These are phyloP conservation scores for Aporophyla lueneburgensis DNA, from an alignment of 2,888 invertebrate species.

Conservation along the genomic window DNA sequence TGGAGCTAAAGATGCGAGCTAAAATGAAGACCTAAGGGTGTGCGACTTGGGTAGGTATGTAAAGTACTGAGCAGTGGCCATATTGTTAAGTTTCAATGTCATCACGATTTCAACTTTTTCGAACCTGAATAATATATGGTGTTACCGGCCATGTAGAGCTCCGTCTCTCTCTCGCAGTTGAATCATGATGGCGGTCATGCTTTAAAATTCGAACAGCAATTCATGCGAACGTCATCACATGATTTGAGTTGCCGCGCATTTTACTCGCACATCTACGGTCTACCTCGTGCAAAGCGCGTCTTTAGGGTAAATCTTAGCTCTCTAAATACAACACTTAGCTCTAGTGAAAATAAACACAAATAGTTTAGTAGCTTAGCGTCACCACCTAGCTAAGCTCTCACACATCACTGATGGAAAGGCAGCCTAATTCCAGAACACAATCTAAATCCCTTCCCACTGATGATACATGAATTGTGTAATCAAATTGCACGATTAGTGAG, in stretches of 20 bases:
- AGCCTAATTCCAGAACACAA: constrained; percentile 38
- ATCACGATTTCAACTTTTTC: too few relatives aligned
- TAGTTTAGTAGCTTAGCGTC: too few relatives aligned
- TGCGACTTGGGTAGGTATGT: too few relatives aligned
- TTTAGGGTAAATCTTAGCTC: too few relatives aligned
- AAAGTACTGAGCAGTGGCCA: too few relatives aligned
- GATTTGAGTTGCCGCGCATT: background rate
- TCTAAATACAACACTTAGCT: background rate
- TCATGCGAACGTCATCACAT: background rate
- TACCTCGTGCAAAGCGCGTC: background rate
- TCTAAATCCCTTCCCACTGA: constrained; percentile 53
- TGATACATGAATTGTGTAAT: constrained; percentile 61
- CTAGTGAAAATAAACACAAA: background rate
- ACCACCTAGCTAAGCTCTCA: background rate
- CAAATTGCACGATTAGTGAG: constrained; percentile 68
- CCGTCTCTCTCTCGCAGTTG: background rate
- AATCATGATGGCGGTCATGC: background rate
- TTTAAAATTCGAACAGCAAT: too few relatives aligned
- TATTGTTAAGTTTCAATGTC: too few relatives aligned
- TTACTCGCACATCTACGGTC: background rate
- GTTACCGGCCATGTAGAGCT: background rate
- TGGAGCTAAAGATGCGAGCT: too few relatives aligned
- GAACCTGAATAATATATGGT: too few relatives aligned
- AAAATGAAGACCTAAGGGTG: too few relatives aligned
- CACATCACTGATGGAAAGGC: background rate